Evolutionary conservation across 2,113 vertebrate species (phyloP), one percentile per base, ranked within the genome.

Genomic region (Patagioenas fasciata): DNA sequence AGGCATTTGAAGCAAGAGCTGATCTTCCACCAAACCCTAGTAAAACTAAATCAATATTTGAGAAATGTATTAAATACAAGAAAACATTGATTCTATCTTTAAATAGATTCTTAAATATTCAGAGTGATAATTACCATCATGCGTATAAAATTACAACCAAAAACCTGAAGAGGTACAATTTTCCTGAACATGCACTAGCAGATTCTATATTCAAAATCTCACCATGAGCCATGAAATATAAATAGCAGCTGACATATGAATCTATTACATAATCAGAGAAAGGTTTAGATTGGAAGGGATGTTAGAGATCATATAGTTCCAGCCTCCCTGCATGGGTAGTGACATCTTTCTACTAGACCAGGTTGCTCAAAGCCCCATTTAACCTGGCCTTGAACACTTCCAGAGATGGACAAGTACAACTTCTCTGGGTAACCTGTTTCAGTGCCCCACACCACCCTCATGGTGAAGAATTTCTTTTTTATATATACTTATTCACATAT

Each of bases 1-100:
- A 88, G 9, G 3, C 10, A 44, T 61, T 42, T 82, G 25, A 84
- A 92, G 26, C 11, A 88, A 71, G 72, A 72, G 7, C 34, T 71
- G 10, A 72, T 44, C 38, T 89, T 61, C 13, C 13, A 58, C 20
- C 56, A 32, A 89, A 73, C 0, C 18, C 4, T 36, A 60, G 2
- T 4, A 67, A 89, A 91, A 77, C 3, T 6, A 31, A 70, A 85
- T 42, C 11, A 62, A 11, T 61, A 70, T 61, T 70, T 92, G 15
- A 2, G 0, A 88, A 81, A 57, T 0, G 0, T 65, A 81, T 78
- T 15, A 36, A 78, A 73, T 61, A 7, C 48, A 75, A 51, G 5
- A 64, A 78, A 56, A 7, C 10, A 4, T 40, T 80, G 32, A 36
- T 75, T 72, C 21, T 84, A 15, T 26, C 54, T 57, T 82, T 65